Conservation (phyloP, 1,140 invertebrate species). For the Pentalonia nigronervosa region DNA sequence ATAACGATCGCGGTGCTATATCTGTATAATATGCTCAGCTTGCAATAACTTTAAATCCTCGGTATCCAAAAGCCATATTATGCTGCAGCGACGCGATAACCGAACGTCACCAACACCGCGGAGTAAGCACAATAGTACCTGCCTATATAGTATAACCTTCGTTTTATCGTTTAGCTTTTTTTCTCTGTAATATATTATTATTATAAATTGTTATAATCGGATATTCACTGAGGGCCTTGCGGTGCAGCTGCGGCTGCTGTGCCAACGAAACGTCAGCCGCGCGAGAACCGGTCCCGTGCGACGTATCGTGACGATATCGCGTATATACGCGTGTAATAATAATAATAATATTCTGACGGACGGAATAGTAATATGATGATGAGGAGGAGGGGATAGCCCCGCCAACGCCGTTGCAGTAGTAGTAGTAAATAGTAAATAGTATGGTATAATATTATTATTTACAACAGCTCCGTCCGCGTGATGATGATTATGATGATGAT, state of each 20-base stretch:
- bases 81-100: neutral
- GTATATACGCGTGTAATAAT: neutral
- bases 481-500: neutral
- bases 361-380: neutral
- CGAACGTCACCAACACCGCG: neutral
- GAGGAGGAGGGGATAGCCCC: neutral
- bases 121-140: too few species aligned
- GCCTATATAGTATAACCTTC: neutral
- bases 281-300: neutral
- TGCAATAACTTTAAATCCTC: neutral
- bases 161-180: neutral
- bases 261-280: neutral
- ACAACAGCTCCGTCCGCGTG: neutral
- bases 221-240: neutral
- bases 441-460: neutral
- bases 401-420: neutral
- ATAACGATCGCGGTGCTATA: neutral
- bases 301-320: neutral
- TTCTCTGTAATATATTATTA: neutral
- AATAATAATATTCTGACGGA: neutral
- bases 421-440: neutral
- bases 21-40: neutral
- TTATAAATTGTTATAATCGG: conserved; percentile 12
- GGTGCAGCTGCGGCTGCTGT: neutral
- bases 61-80: neutral